These are phyloP conservation scores for Chrysolina americana DNA, from an alignment of 2,888 invertebrate genomes.

Conservation along the genomic window DNA sequence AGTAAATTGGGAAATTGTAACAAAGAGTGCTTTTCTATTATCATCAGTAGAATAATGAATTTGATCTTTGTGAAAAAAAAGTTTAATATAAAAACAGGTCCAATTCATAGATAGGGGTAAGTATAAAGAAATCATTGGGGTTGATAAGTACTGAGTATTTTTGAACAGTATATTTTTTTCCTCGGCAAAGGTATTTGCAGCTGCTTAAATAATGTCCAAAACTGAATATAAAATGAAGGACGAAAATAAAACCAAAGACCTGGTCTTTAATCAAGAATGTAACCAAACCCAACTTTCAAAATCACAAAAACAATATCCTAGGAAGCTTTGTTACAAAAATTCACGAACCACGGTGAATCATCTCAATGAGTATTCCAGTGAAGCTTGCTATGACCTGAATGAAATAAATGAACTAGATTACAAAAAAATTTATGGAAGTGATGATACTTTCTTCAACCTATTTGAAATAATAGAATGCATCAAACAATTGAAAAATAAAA, in stretches of 20 bases:
- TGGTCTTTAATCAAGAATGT: conserved; percentile 14
- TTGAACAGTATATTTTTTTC: conserved; percentile 8
- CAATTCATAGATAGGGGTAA: conserved; percentile 5
- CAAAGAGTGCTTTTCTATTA: conserved; percentile 1
- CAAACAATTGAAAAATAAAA: conserved; percentile 19
- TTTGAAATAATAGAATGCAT: conserved; percentile 21
- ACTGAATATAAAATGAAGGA: conserved; percentile 26
- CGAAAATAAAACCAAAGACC: conserved; percentile 21
- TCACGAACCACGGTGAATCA: conserved; percentile 19
- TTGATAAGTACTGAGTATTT: conserved; percentile 7
- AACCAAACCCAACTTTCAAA: conserved; percentile 18
- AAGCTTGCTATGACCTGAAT: conserved; percentile 15
- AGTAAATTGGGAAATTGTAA: not conserved
- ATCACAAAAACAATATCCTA: conserved; percentile 1
- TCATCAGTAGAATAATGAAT: conserved; percentile 4
- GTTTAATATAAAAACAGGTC: conserved; percentile 11
- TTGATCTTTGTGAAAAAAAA: conserved; percentile 17
- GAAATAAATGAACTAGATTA: not conserved
- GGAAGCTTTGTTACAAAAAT: conserved; percentile 19
- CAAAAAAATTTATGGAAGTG: not conserved
- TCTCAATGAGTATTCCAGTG: conserved; percentile 18
- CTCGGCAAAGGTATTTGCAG: conserved; percentile 4
- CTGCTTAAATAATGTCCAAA: conserved; percentile 18
- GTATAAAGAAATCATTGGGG: conserved; percentile 13
- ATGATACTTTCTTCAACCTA: not conserved